Base-by-base conservation (phyloP, 2,888 invertebrate genomes). In the Trypoxylon attenuatum region DNA sequence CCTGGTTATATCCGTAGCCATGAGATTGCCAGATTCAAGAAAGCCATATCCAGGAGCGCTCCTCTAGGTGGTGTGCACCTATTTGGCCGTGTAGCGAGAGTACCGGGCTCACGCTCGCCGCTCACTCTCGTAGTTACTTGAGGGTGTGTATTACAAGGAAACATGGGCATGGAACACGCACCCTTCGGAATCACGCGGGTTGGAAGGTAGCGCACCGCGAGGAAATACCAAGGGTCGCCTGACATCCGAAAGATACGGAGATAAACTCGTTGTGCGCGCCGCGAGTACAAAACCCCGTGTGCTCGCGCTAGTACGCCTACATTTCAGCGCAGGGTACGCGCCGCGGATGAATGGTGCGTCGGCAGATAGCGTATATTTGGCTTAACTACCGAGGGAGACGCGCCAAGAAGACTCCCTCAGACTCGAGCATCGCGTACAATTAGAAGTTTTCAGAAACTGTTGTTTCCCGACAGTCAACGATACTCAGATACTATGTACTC, bases 1-100 rank as follows among this genome's bases (percentile, higher is more conserved):
- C 83, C 78, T 80, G 82, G 82, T 85, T 86, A 83, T 82, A 83
- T 80, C 77, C 80, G 74, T 78, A 81, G 80, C 83, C 83, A 83
- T 82, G 84, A 84, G 84, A 86, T 82, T 83, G 80, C 82, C 78
- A 80, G 80, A 84, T 78, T 81, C 81, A 78, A 78, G 78, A 69
- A 77, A 73, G 65, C 69, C 68, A 51, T 71, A 61, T 67, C 68
- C 62, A 45, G 8, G 16, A 39, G 42, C 46, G 23, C 25, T 23
- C 38, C 19, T 10, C 29, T n/a, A 8, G n/a, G n/a, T n/a, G n/a
- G 41, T 49, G 46, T 50, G 23, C 41, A 38, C 10, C 23, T 25
- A 39, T 33, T 53, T 43, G 23, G 22, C 57, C 49, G 68, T 53
- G 54, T 62, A 62, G 53, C 43, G 42, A 13, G 69, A 45, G 57